Percentiles rank a stretch among this genome's conserved stretches.
phyloP scores from a whole-genome alignment of 2,888 invertebrate genomes.

The Strigamia crassipes region DNA sequence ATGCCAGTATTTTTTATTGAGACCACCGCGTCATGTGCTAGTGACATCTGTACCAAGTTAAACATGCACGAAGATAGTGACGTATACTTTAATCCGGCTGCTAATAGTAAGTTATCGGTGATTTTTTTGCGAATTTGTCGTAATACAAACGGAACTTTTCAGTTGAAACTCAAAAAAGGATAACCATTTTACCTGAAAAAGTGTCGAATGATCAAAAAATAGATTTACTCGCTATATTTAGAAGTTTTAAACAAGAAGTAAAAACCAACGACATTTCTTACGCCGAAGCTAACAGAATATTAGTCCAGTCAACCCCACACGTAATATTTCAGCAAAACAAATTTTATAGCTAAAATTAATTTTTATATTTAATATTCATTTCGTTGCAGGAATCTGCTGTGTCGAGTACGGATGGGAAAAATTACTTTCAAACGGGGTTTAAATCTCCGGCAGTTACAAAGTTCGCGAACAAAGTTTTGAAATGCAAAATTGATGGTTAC shows the following conservation, averaged over 20 bases:
- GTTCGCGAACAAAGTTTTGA: too few relatives aligned
- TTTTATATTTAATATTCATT: not conserved
- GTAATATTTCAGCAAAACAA: too few relatives aligned
- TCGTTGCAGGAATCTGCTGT: not conserved
- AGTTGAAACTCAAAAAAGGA: conserved; percentile 72
- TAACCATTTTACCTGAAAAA: conserved; percentile 74
- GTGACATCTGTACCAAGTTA: conserved; percentile 70
- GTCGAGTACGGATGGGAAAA: not conserved
- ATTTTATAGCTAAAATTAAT: too few relatives aligned
- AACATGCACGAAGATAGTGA: conserved; percentile 68
- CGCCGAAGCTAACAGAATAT: conserved; percentile 79
- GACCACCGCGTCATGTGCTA: conserved; percentile 71
- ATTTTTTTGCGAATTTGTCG: conserved; percentile 48
- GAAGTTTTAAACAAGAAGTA: not conserved
- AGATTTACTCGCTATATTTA: conserved; percentile 66
- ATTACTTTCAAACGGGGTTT: not conserved
- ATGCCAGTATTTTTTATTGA: conserved; percentile 82
- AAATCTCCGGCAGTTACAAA: too few relatives aligned
- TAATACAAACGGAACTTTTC: conserved; percentile 44
- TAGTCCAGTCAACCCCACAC: conserved; percentile 74
- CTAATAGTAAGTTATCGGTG: conserved; percentile 59
- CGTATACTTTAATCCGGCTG: conserved; percentile 64
- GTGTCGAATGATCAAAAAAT: conserved; percentile 70
- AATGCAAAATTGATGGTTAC: too few relatives aligned
- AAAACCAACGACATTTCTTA: conserved; percentile 70